Base-by-base conservation (phyloP, 1,140 invertebrate genomes). In the Lethocerus indicus region DNA sequence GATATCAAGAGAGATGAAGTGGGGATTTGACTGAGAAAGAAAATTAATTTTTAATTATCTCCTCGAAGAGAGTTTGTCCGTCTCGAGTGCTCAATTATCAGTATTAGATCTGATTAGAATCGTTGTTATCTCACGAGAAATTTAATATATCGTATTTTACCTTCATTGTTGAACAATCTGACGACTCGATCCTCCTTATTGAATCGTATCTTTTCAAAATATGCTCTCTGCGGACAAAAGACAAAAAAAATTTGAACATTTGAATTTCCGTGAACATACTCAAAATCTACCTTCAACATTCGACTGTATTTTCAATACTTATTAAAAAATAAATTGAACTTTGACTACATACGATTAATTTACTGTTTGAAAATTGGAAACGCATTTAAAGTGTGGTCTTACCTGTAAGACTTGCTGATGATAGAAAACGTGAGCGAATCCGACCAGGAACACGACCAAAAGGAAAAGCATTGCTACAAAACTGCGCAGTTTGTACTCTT, bases 121-220 rank as follows among this genome's bases (percentile, higher is more conserved):
- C n/a, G n/a, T n/a, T n/a, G n/a, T n/a, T n/a, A n/a, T n/a, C n/a
- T n/a, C n/a, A n/a, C n/a, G n/a, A n/a, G n/a, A n/a, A n/a, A n/a
- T n/a, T n/a, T n/a, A n/a, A n/a, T n/a, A n/a, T n/a, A n/a, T n/a
- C n/a, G 2, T 29, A 43, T 9, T 4, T 27, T 53, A 53, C 81
- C 80, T 12, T 76, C 72, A 18, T 69, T 71, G 57, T 79, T 82
- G 53, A 75, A 79, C 14, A 89, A 73, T 55, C 75, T 74, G 50
- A 89, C 72, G n/a, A 78, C 63, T 49, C 84, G 67, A 57, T 84
- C 78, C 5, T 78, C 76, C 53, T 84, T 79, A 56, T 83, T 86
- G 65, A 90, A 87, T 59, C 85, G 79, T 35, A 88, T 81, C 59
- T 76, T 78, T 29, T 86, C 75, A 60, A 87, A 89, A 63, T 88